These are phyloP conservation scores for Bombus sylvicola DNA, from an alignment of 1,140 invertebrate species.

Conservation along the genomic window DNA sequence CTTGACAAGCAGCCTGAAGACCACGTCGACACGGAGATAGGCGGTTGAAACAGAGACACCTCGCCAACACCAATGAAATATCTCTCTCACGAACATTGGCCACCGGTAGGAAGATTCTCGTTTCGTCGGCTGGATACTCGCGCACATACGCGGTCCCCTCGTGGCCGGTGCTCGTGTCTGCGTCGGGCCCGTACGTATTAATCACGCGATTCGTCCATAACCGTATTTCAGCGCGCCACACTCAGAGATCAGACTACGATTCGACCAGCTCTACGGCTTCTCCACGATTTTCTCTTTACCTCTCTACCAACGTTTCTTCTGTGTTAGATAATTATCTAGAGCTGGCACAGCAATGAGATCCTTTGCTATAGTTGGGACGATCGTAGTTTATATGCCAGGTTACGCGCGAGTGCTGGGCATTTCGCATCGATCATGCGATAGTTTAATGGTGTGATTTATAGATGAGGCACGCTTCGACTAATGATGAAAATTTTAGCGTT, in stretches of 20 bases:
- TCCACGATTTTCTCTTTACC: background rate
- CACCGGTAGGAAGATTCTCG: conserved; percentile 63
- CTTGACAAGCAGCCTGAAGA: conserved; percentile 62
- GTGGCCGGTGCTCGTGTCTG: conserved; percentile 43
- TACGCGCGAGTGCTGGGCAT: no score
- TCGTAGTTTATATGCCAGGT: background rate
- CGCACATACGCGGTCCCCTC: conserved; percentile 31
- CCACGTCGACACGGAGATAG: conserved; percentile 63
- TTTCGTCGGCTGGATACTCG: conserved; percentile 51
- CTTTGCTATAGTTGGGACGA: background rate
- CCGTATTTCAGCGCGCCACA: conserved; percentile 72
- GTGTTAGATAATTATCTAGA: conserved; percentile 19
- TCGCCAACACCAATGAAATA: conserved; percentile 70
- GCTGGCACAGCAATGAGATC: background rate
- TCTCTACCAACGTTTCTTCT: background rate
- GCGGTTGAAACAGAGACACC: conserved; percentile 62
- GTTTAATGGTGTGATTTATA: no score
- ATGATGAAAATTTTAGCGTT: no score
- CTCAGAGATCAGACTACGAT: conserved; percentile 14
- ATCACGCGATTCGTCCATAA: conserved; percentile 79
- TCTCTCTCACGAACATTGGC: conserved; percentile 68
- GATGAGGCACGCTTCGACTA: no score
- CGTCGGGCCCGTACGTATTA: conserved; percentile 72
- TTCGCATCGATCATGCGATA: no score
- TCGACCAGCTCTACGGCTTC: conserved; percentile 1